These are phyloP conservation scores for Drosophila mojavensis DNA, from an alignment of 1,140 invertebrate genomes.

Conservation along the genomic window DNA sequence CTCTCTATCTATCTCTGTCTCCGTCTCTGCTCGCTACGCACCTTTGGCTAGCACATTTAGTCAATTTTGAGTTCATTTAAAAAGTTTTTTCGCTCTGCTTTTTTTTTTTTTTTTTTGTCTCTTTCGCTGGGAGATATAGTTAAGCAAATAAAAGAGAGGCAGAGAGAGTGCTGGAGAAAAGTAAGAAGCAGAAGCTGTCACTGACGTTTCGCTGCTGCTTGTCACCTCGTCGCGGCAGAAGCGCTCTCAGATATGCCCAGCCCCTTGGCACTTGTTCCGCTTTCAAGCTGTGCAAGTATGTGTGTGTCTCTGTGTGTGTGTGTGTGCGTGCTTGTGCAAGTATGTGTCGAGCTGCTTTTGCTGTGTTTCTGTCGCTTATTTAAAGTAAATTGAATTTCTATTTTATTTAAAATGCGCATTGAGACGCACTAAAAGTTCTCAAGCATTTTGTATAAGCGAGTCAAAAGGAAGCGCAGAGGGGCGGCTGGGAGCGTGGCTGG, in stretches of 20 bases:
- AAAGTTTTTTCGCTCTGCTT: slow-evolving; percentile 49
- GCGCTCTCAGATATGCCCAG: background rate
- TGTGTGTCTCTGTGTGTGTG: background rate
- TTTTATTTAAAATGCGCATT: slow-evolving; percentile 82
- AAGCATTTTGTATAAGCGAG: slow-evolving; percentile 48
- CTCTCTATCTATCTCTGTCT: no score
- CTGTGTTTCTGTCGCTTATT: slow-evolving; percentile 61
- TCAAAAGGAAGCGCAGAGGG: background rate
- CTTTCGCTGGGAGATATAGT: background rate
- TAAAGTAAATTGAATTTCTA: slow-evolving; percentile 82
- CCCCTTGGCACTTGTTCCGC: slow-evolving; percentile 9
- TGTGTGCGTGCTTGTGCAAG: background rate
- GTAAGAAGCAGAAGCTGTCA: slow-evolving; percentile 42
- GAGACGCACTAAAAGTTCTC: slow-evolving; percentile 80
- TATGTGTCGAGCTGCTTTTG: slow-evolving; percentile 4
- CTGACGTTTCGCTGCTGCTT: slow-evolving; percentile 55
- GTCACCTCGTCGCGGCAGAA: slow-evolving; percentile 30
- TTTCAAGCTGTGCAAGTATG: background rate
- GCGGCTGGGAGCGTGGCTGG: background rate
- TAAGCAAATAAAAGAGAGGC: background rate
- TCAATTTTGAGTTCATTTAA: slow-evolving; percentile 82
- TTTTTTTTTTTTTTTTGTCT: slow-evolving; percentile 28
- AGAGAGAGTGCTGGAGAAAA: background rate
- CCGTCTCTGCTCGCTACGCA: slow-evolving; percentile 28
- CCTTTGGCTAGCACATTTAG: slow-evolving; percentile 78